Conservation (phyloP, 2,888 invertebrate genomes). For the Lochmaea capreae region DNA sequence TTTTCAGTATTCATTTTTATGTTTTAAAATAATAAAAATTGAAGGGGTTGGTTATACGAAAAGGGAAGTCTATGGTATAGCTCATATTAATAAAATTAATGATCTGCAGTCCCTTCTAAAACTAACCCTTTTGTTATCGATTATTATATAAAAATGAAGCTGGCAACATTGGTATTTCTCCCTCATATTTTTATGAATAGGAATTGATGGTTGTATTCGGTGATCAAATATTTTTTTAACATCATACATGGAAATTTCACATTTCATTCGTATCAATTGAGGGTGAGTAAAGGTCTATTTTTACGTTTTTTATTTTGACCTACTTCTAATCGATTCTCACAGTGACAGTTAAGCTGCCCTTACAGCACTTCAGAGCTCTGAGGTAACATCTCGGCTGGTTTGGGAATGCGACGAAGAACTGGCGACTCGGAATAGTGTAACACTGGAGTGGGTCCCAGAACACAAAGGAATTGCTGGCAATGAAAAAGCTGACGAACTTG, state of each 20-base stretch:
- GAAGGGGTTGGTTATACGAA: neutral
- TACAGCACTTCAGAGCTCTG: too few relatives aligned
- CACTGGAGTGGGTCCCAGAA: too few relatives aligned
- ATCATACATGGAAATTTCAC: neutral
- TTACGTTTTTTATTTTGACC: neutral
- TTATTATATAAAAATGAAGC: conserved; percentile 19
- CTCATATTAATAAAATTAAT: conserved; percentile 16
- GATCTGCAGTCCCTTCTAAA: conserved; percentile 17
- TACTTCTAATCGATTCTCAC: too few relatives aligned
- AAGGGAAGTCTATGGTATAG: neutral
- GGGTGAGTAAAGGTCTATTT: too few relatives aligned
- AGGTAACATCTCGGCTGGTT: too few relatives aligned
- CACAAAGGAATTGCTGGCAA: too few relatives aligned
- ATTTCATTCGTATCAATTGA: too few relatives aligned
- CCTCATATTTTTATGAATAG: conserved; percentile 9
- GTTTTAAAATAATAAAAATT: neutral
- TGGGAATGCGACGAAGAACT: too few relatives aligned
- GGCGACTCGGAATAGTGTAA: too few relatives aligned
- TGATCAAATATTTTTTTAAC: conserved; percentile 6
- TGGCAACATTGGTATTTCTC: conserved; percentile 19
- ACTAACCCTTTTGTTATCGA: conserved; percentile 22
- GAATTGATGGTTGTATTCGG: conserved; percentile 5
- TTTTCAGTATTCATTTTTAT: neutral
- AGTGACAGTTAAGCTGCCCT: too few relatives aligned
- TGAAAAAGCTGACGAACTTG: too few relatives aligned